Base-by-base conservation (phyloP, 2,113 vertebrate species). In the Tetrao urogallus region DNA sequence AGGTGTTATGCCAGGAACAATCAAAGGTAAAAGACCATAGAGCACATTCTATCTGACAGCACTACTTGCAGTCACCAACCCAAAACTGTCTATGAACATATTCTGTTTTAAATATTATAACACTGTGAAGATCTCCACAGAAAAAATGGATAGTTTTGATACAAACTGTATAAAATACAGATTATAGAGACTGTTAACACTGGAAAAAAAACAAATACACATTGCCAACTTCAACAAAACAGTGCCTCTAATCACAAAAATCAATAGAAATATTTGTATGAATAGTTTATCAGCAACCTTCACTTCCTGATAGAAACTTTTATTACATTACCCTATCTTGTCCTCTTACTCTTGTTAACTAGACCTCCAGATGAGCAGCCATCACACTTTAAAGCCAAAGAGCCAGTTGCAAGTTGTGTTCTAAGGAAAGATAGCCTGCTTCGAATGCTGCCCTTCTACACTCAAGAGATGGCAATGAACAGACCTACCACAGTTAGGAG, bases 1-100 rank as follows among this genome's bases (percentile, higher is more conserved):
- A 2, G 0, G 0, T 2, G 2, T 50, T 70, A 4, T 72, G 50
- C 16, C 6, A 28, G 19, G 8, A 89, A 24, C 19, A 69, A 30
- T 15, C 28, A 74, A 48, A 52, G 25, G 34, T 38, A 61, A 70
- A 87, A 73, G 32, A 42, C 22, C 52, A 74, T 2, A 3, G 22
- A 83, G 18, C n/a, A 2, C n/a, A 11, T 27, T 73, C 5, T 11
- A 15, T 1, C 0, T 32, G 15, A 58, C 36, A 48, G 17, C 40
- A n/a, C 18, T 52, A 48, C 11, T 54, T 60, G 82, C 27, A 70
- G 25, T 61, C 67, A n/a, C 15, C 28, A 45, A n/a, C 10, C 10
- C 13, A 9, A 18, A 67, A 52, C 52, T 30, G 7, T 48, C 30
- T 21, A 28, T 79, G 17, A 19, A 38, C 1, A 5, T 74, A 73